A percentile compares a stretch with the other conserved stretches of the same genome.
These are phyloP conservation scores for Eleginops maclovinus DNA, from an alignment of 2,113 vertebrate genomes.

Conservation along the genomic window DNA sequence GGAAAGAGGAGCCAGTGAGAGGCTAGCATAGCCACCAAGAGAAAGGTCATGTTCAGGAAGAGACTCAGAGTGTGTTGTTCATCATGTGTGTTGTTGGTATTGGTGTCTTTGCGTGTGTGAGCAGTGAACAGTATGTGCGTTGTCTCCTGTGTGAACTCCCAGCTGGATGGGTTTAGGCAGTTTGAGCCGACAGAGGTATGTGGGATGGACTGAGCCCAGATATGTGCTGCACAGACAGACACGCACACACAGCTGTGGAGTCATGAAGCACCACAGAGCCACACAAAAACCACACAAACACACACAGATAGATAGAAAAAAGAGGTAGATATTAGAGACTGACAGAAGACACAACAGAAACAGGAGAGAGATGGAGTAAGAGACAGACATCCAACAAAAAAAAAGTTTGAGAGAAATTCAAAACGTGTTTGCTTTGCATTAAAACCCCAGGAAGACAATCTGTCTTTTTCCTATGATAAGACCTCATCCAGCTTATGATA, in stretches of 20 bases:
- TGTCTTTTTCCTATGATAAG: constrained; percentile 35
- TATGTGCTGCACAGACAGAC: constrained; percentile 65
- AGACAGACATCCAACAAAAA: constrained; percentile 16
- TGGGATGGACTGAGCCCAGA: constrained; percentile 70
- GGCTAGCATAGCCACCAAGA: constrained; percentile 24
- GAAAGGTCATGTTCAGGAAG: constrained; percentile 66
- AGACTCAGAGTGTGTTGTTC: constrained; percentile 16
- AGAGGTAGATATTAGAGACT: constrained; percentile 31
- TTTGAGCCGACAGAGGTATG: constrained; percentile 74
- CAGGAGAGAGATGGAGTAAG: constrained; percentile 17
- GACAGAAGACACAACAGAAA: constrained; percentile 46
- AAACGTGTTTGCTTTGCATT: constrained; percentile 56
- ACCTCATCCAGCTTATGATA: constrained; percentile 55
- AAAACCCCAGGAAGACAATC: constrained; percentile 43
- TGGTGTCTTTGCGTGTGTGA: neutral
- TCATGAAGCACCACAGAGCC: constrained; percentile 26
- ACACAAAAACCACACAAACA: constrained; percentile 25
- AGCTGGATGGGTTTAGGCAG: constrained; percentile 62
- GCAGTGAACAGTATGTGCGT: constrained; percentile 23
- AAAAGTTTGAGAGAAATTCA: constrained; percentile 53
- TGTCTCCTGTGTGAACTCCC: constrained; percentile 70
- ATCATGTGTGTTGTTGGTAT: constrained; percentile 2
- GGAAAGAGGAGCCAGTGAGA: constrained; percentile 34
- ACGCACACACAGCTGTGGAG: constrained; percentile 60
- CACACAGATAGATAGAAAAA: constrained; percentile 13